Evolutionary conservation across 1,140 invertebrate species (phyloP), one percentile per base, ranked within the genome.

Genomic region (Sipha flava): DNA sequence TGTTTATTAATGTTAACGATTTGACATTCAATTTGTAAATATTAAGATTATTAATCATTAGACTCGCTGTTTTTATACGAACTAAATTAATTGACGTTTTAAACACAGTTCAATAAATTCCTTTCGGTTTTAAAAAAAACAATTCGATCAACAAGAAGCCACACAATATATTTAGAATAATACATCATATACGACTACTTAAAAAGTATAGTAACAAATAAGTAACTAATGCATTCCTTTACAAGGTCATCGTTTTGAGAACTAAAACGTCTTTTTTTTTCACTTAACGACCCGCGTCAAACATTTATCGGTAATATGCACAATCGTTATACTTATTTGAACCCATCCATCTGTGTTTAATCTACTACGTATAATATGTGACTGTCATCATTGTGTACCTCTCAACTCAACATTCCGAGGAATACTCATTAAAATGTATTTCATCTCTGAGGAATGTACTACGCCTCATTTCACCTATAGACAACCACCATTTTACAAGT

Each of bases 341-440:
- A 70, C n/a, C n/a, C n/a, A 52, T 52, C 1, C 29, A 9, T 16
- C 29, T 43, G 16, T 21, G 29, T 21, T n/a, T 31, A 72, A n/a
- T 47, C 18, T 29, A 14, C n/a, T n/a, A 12, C 29, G 29, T 70
- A 12, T 26, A 26, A 26, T 57, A 31, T 16, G 49, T 3, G 26
- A 47, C 45, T 57, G 52, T 40, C 72, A 23, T 57, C 52, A 34
- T 5, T 26, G 40, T 37, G 18, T 49, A 6, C 4, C n/a, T 3
- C 47, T 14, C 16, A 18, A 12, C 31, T 0, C 4, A 3, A 10
- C 62, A 40, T 40, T 40, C 34, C 62, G 10, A 43, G 16, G 40
- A 68, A 43, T 68, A 26, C 40, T 45, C 64, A 26, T 68, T 68
- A 68, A 68, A 68, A 45, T 26, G 64, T 68, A 68, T 43, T 68